A percentile compares a stretch with the other conserved stretches of the same genome.
These are phyloP conservation scores for Pluvianellus socialis DNA, from an alignment of 2,113 vertebrate genomes.

Conservation along the genomic window DNA sequence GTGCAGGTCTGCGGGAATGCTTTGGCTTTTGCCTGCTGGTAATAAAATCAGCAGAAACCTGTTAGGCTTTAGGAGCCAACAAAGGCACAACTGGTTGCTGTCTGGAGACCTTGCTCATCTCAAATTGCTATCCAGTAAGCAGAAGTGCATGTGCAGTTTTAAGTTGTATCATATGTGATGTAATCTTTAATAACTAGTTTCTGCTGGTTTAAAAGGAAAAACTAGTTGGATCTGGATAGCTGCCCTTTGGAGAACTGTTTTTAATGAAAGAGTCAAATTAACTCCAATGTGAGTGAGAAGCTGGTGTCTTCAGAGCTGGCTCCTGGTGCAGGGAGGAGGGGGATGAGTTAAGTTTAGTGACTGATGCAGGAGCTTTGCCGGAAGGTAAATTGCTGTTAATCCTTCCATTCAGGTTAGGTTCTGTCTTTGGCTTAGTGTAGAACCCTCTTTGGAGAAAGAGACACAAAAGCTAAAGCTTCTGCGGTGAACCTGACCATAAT, in stretches of 20 bases:
- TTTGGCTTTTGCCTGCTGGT: background rate
- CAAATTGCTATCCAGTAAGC: background rate
- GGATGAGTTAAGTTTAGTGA: background rate
- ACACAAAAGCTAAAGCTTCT: background rate
- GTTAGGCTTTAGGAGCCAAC: background rate
- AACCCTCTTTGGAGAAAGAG: background rate
- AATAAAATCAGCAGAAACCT: constrained; percentile 11
- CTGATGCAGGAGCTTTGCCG: background rate
- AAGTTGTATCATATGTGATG: background rate
- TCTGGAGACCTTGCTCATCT: background rate
- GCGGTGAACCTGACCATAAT: background rate
- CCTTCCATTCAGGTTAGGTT: background rate
- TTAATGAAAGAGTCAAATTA: background rate
- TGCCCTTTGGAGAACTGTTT: background rate
- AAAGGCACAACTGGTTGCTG: background rate
- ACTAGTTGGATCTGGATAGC: background rate
- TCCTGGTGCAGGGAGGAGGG: background rate
- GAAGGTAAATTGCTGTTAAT: background rate
- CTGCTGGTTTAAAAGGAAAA: background rate
- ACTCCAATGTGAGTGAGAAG: background rate
- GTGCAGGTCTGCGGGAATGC: background rate
- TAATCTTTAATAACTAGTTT: background rate
- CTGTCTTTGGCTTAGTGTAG: background rate
- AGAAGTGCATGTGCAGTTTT: background rate
- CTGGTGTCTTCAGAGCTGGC: background rate